Base-by-base conservation (phyloP, 2,888 invertebrate genomes). In the Rhyacophila evoluta region DNA sequence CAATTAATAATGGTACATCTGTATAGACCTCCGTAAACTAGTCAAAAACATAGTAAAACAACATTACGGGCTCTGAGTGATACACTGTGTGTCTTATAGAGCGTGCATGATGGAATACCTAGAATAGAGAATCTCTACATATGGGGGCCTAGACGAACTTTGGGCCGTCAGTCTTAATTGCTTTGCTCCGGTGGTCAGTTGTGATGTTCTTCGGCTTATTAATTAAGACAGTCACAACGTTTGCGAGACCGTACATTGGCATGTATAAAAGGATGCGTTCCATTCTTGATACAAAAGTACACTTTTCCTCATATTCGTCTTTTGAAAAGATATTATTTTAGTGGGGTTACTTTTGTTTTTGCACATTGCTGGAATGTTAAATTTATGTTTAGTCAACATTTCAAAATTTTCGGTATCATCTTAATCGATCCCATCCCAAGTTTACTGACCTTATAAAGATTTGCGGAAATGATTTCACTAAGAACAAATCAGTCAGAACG, bases 341-440 rank as follows among this genome's bases (percentile, higher is more conserved):
- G 74, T 78, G 68, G 79, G 81, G 77, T 71, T 69, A 81, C 71
- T 77, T 79, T 79, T 83, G 86, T 86, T 88, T 86, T 88, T 86
- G 86, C 84, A 87, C 86, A 87, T 86, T 86, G 89, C 90, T 90
- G 90, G 88, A 90, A 90, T 89, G 86, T 90, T 88, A 90, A 90
- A 90, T 86, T 87, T 88, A 79, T 85, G 87, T 89, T 89, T 89
- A 89, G 89, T 89, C 88, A 85, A 87, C 86, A 87, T 85, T 86
- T 84, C 86, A 84, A 88, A 85, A 84, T 83, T 55, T 55, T 85
- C 85, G 84, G 84, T 85, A 85, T 85, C 86, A 87, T 86, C 84
- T 86, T 86, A 85, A 87, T 29, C 72, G 19, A 39, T 74, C 78
- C 85, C 87, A 86, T 86, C 86, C 84, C 86, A 74, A 75, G 83